Conservation (phyloP, 2,113 vertebrate species). For the Muscicapa adusta region DNA sequence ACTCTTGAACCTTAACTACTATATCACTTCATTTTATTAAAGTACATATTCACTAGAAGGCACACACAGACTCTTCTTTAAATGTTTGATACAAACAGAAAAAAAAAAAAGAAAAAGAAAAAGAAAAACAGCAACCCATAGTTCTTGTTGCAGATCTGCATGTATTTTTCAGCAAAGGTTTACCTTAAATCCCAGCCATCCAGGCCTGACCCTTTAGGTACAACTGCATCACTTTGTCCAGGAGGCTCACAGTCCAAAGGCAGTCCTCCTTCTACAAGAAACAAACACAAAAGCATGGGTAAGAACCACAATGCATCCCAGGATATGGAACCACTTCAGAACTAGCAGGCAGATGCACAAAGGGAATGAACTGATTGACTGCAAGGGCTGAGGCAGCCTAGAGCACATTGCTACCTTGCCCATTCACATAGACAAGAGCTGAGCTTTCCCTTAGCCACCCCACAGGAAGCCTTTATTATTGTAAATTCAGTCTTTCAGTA, state of each 20-base stretch:
- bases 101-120: no score
- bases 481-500: background rate
- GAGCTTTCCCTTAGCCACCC: background rate
- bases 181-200: slow-evolving; percentile 47
- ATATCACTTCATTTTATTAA: background rate
- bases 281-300: background rate
- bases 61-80: background rate
- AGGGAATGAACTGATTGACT: background rate
- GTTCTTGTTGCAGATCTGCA: background rate
- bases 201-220: background rate
- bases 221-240: background rate
- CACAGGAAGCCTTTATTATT: background rate
- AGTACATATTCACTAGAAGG: background rate
- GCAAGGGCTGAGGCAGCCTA: background rate
- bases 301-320: background rate
- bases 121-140: background rate
- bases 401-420: background rate
- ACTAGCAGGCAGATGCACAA: background rate
- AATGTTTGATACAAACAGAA: background rate
- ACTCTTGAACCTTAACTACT: background rate
- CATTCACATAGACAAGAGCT: background rate
- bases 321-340: background rate
- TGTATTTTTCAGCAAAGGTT: background rate
- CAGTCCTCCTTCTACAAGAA: background rate
- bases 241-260: background rate